Percentiles rank a stretch among this genome's conserved stretches.
These are phyloP conservation scores for Callosobruchus maculatus DNA, from an alignment of 2,888 invertebrate species.

Conservation along the genomic window DNA sequence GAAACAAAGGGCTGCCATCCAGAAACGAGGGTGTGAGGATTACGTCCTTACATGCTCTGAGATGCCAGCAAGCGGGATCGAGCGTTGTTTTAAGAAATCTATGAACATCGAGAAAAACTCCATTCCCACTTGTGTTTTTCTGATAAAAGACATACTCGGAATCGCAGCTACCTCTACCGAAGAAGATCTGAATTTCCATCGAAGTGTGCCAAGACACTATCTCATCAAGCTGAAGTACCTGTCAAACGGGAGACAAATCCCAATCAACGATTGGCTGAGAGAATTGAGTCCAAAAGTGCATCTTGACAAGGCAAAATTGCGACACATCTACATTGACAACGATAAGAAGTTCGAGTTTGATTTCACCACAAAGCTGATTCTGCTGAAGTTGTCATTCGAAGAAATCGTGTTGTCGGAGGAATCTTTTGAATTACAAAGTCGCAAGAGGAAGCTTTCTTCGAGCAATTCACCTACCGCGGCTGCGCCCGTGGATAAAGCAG, in stretches of 20 bases:
- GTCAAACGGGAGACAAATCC: background rate
- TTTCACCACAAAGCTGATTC: constrained; percentile 9
- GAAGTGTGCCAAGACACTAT: background rate
- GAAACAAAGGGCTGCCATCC: constrained; percentile 15
- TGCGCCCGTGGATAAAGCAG: background rate
- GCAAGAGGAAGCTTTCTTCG: background rate
- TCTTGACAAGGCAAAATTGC: background rate
- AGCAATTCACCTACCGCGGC: background rate
- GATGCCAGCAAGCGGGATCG: background rate
- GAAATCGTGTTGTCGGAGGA: constrained; percentile 7
- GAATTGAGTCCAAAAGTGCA: background rate
- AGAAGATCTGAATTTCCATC: background rate
- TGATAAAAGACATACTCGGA: background rate
- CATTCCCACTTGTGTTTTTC: background rate
- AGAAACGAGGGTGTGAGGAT: background rate
- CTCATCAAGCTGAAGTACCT: constrained; percentile 6
- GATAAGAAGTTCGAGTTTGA: constrained; percentile 5
- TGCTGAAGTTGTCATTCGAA: constrained; percentile 13
- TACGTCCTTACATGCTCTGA: background rate
- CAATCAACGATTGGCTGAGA: background rate
- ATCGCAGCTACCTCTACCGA: background rate
- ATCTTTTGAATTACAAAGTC: background rate
- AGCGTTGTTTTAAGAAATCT: background rate
- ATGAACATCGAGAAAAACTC: background rate
- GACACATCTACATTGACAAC: background rate